Conservation (phyloP, 2,888 invertebrate species). For the Tuberolachnus salignus region DNA sequence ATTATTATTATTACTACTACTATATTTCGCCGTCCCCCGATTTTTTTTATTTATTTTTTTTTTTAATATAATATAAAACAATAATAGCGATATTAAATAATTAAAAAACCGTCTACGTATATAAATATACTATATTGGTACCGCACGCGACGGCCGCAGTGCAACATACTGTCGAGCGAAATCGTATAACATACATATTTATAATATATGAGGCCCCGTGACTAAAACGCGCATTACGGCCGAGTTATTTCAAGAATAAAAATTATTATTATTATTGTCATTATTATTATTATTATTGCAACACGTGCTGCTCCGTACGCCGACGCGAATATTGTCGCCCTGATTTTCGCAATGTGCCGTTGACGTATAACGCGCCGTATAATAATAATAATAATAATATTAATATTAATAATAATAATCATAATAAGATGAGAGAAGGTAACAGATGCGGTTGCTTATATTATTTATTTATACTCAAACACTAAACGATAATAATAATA, state of each 20-base stretch:
- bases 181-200: neutral
- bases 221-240: constrained; percentile 30
- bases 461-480: constrained; percentile 37
- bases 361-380: constrained; percentile 12
- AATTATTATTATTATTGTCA: constrained; percentile 43
- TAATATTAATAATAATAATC: no score
- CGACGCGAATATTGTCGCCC: constrained; percentile 38
- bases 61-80: neutral
- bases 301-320: constrained; percentile 30
- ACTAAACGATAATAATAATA: neutral
- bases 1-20: neutral
- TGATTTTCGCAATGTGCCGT: constrained; percentile 31
- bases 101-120: constrained; percentile 37
- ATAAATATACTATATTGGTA: neutral
- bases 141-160: neutral
- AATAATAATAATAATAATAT: constrained; percentile 43
- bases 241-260: constrained; percentile 22
- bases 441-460: constrained; percentile 42
- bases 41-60: neutral
- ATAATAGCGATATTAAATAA: constrained; percentile 50
- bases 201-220: constrained; percentile 21
- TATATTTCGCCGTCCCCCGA: neutral
- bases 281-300: constrained; percentile 46
- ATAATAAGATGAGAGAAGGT: constrained; percentile 34
- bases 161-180: constrained; percentile 25